A percentile compares a stretch with the other conserved stretches of the same genome.
Evolutionary conservation across 2,888 invertebrate genomes (phyloP).

Genomic region (Andrena fulva): DNA sequence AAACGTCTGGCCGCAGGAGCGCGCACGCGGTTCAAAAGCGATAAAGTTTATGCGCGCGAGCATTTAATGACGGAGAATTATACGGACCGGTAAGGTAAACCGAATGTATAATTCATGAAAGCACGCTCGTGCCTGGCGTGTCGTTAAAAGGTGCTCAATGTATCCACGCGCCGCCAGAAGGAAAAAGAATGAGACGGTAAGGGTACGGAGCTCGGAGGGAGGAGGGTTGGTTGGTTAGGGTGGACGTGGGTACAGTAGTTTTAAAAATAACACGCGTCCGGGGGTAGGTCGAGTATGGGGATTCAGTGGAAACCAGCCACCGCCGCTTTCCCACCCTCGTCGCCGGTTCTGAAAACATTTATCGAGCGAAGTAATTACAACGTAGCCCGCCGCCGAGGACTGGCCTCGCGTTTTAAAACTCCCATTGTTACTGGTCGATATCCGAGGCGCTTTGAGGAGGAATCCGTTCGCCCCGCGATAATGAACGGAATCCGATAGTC

Average conservation of each 20-base stretch:
- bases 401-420: constrained; percentile 54
- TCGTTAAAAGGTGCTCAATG: constrained; percentile 62
- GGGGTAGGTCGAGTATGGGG: constrained; percentile 13
- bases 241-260: constrained; percentile 7
- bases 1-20: constrained; percentile 14
- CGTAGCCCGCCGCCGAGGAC: constrained; percentile 24
- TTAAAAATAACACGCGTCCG: constrained; percentile 34
- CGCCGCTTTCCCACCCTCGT: constrained; percentile 32
- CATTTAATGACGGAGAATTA: constrained; percentile 66
- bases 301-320: constrained; percentile 19
- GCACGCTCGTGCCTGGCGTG: constrained; percentile 50
- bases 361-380: constrained; percentile 60
- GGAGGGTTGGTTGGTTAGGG: background rate
- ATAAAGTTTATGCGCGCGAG: constrained; percentile 51
- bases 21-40: constrained; percentile 33
- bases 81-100: constrained; percentile 51
- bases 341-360: constrained; percentile 60
- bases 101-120: constrained; percentile 69
- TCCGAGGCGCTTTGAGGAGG: constrained; percentile 38
- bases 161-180: constrained; percentile 21
- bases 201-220: background rate
- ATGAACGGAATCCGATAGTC: constrained; percentile 42
- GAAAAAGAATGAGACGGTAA: background rate
- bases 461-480: constrained; percentile 54
- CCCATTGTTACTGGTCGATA: constrained; percentile 48